Percentiles rank a stretch among this genome's conserved stretches.
These are phyloP conservation scores for Nipponacmea schrenckii DNA, from an alignment of 2,888 invertebrate species.

Conservation along the genomic window DNA sequence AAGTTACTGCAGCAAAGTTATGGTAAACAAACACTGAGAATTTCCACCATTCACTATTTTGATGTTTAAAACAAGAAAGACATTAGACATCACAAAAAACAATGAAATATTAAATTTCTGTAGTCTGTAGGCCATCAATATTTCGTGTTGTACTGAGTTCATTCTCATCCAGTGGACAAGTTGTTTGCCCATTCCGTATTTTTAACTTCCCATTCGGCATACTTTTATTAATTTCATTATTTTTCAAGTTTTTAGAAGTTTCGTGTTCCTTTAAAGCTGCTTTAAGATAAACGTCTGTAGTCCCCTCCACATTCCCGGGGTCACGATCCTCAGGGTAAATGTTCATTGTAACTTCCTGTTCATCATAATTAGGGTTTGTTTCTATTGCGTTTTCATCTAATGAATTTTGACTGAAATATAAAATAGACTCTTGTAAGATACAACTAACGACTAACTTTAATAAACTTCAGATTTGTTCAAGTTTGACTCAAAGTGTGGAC, in stretches of 20 bases:
- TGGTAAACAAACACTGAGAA: too few species aligned
- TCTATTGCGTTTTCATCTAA: conserved; percentile 53
- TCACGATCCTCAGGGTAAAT: conserved; percentile 36
- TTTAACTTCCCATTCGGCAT: conserved; percentile 20
- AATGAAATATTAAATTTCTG: conserved; percentile 31
- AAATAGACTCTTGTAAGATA: not conserved
- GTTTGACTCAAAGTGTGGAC: too few species aligned
- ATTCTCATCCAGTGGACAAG: conserved; percentile 20
- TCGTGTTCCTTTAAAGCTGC: conserved; percentile 36
- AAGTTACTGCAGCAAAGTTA: too few species aligned
- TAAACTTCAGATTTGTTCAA: too few species aligned
- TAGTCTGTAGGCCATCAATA: conserved; percentile 36
- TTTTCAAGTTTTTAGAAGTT: conserved; percentile 24
- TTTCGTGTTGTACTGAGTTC: conserved; percentile 27
- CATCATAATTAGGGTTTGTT: conserved; percentile 38
- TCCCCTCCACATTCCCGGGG: conserved; percentile 17
- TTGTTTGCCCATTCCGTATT: conserved; percentile 19
- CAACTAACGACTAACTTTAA: too few species aligned
- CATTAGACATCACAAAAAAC: too few species aligned
- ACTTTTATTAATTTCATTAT: conserved; percentile 29
- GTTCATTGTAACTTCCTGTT: conserved; percentile 53
- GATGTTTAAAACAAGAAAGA: too few species aligned
- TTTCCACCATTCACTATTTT: too few species aligned
- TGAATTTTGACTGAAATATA: conserved; percentile 47
- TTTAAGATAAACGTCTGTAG: conserved; percentile 33